These are phyloP conservation scores for Venustaconcha ellipsiformis DNA, from an alignment of 1,140 invertebrate genomes.

Conservation along the genomic window DNA sequence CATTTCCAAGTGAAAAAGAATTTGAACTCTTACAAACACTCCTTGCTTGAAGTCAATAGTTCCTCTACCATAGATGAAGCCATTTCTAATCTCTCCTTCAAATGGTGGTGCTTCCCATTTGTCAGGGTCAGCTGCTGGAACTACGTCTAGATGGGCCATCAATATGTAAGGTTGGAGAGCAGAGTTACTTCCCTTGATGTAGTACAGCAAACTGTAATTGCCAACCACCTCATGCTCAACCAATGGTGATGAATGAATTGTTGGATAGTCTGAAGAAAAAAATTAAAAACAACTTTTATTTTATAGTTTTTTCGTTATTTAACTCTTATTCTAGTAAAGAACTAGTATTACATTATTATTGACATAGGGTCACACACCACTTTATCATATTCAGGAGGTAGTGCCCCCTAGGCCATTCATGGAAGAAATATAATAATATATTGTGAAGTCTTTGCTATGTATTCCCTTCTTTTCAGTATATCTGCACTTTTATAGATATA, in stretches of 20 bases:
- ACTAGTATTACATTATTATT: too few species aligned
- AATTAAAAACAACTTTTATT: neutral
- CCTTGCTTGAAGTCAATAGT: constrained; percentile 73
- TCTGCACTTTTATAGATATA: too few species aligned
- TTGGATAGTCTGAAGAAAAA: constrained; percentile 69
- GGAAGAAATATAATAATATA: too few species aligned
- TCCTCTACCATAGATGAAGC: constrained; percentile 73
- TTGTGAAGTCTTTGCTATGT: too few species aligned
- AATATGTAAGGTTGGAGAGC: constrained; percentile 72
- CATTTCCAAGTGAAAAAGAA: neutral
- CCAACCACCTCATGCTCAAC: constrained; percentile 69
- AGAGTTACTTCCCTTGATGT: constrained; percentile 59
- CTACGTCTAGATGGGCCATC: constrained; percentile 74
- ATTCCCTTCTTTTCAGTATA: too few species aligned
- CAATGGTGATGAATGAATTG: constrained; percentile 67
- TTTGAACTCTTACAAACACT: constrained; percentile 68
- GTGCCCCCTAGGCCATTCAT: too few species aligned
- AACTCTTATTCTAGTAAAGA: too few species aligned
- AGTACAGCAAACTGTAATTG: constrained; percentile 72
- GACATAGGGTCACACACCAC: too few species aligned
- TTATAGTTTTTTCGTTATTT: too few species aligned
- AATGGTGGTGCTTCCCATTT: constrained; percentile 73
- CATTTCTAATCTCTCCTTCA: constrained; percentile 69
- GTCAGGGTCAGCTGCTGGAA: constrained; percentile 66
- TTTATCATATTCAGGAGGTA: too few species aligned